Evolutionary conservation across 2,888 invertebrate species (phyloP).

Genomic region (Tetragonula carbonaria): DNA sequence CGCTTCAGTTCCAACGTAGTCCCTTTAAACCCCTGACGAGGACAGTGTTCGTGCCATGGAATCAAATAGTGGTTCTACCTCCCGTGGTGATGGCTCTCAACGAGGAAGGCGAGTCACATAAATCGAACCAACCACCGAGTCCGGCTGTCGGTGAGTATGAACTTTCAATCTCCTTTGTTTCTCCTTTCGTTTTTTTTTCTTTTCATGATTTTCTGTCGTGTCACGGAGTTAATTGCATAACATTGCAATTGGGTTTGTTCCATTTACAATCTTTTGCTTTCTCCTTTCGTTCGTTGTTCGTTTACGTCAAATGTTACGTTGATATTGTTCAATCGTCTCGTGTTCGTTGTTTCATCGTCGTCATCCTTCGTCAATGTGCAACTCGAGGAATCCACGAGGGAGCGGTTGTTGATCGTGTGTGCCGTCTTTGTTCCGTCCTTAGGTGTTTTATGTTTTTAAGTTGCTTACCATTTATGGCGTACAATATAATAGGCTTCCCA

Average conservation of each 20-base stretch:
- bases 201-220: slow-evolving; percentile 39
- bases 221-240: slow-evolving; percentile 27
- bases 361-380: background rate
- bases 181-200: slow-evolving; percentile 39
- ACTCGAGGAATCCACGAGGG: background rate
- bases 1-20: slow-evolving; percentile 97
- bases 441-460: slow-evolving; percentile 75
- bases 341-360: background rate
- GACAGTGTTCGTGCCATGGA: slow-evolving; percentile 98
- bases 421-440: slow-evolving; percentile 78
- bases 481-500: slow-evolving; percentile 84
- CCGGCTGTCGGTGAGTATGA: slow-evolving; percentile 81
- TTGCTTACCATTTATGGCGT: slow-evolving; percentile 70
- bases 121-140: slow-evolving; percentile 81
- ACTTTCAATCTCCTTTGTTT: slow-evolving; percentile 31
- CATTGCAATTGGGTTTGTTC: background rate
- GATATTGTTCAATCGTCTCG: background rate
- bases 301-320: background rate
- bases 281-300: background rate
- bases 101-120: slow-evolving; percentile 86
- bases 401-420: slow-evolving; percentile 65
- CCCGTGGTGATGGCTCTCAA: slow-evolving; percentile 94
- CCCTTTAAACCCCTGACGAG: slow-evolving; percentile 95
- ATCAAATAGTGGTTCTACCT: slow-evolving; percentile 97
- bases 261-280: background rate